Base-by-base conservation (phyloP, 1,140 invertebrate genomes). In the Lepidurus arcticus region DNA sequence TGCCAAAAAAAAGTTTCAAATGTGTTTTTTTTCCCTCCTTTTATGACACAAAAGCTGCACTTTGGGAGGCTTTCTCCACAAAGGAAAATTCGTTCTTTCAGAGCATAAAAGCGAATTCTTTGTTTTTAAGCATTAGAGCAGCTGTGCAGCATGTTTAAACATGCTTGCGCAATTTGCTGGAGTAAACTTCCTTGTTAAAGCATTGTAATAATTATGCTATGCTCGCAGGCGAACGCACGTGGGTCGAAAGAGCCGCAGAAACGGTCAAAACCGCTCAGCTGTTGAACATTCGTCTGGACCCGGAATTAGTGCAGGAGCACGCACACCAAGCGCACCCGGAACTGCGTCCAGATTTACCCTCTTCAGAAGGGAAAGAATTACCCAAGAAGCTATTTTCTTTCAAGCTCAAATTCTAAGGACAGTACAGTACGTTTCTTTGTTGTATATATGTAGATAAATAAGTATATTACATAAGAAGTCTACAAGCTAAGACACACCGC, bases 271-370 rank as follows among this genome's bases (percentile, higher is more conserved):
- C 53, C 53, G 53, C 53, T 65, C 53, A 65, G 53, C 53, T 65
- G 53, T 65, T 65, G 53, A 65, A 1, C 13, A 16, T 65, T 65
- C 53, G 53, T 65, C 53, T 65, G 6, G 53, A 65, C 7, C 53
- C 53, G 21, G 53, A 65, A 65, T 65, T 65, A 65, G 53, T 65
- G 53, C 53, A 65, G 53, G 53, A 65, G 53, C 53, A 65, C 53
- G 53, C 53, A 7, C 53, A 21, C 21, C 53, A 65, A 65, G 8
- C 21, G 21, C n/a, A 65, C 53, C 16, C 8, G 21, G 53, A 65
- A 16, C 34, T 34, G 34, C 53, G 47, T 65, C 47, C 3, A 21
- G n/a, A n/a, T 65, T 65, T 21, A 16, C 53, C 53, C 9, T 6
- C 0, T 65, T 65, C 13, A 65, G 6, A 9, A 13, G 53, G 16